A percentile compares a stretch with the other conserved stretches of the same genome.
These are phyloP conservation scores for Pinna nobilis DNA, from an alignment of 1,140 invertebrate species.

Conservation along the genomic window DNA sequence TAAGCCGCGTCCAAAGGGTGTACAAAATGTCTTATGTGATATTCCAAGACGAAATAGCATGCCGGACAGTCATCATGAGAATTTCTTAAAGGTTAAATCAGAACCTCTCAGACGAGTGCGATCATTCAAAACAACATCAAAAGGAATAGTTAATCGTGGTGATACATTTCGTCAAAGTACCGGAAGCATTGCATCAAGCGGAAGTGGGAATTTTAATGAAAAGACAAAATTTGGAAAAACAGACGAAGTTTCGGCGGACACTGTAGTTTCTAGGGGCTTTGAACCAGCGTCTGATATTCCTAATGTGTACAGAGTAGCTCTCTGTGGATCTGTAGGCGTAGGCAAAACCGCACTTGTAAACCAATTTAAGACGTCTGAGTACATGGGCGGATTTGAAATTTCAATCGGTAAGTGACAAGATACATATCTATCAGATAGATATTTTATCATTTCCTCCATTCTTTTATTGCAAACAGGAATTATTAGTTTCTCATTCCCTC, in stretches of 20 bases:
- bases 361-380: slow-evolving; percentile 95
- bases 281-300: slow-evolving; percentile 31
- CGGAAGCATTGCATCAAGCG: slow-evolving; percentile 82
- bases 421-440: too few relatives aligned
- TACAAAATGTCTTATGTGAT: slow-evolving; percentile 30
- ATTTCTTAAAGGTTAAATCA: not conserved
- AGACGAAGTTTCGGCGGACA: slow-evolving; percentile 27
- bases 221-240: not conserved
- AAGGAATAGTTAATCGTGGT: slow-evolving; percentile 90
- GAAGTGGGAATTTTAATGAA: slow-evolving; percentile 75
- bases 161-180: slow-evolving; percentile 84
- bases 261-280: not conserved
- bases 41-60: slow-evolving; percentile 54
- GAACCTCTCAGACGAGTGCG: slow-evolving; percentile 78
- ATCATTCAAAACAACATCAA: slow-evolving; percentile 91
- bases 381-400: slow-evolving; percentile 91
- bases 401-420: slow-evolving; percentile 5
- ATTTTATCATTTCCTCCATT: too few relatives aligned
- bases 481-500: too few relatives aligned
- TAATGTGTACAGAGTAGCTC: slow-evolving; percentile 82
- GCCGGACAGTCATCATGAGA: slow-evolving; percentile 27
- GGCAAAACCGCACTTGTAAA: slow-evolving; percentile 91
- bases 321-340: slow-evolving; percentile 89
- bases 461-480: too few relatives aligned
- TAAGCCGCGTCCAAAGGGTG: slow-evolving; percentile 18